These are phyloP conservation scores for Spea multiplicata DNA, from an alignment of 2,113 vertebrate species.

Conservation along the genomic window DNA sequence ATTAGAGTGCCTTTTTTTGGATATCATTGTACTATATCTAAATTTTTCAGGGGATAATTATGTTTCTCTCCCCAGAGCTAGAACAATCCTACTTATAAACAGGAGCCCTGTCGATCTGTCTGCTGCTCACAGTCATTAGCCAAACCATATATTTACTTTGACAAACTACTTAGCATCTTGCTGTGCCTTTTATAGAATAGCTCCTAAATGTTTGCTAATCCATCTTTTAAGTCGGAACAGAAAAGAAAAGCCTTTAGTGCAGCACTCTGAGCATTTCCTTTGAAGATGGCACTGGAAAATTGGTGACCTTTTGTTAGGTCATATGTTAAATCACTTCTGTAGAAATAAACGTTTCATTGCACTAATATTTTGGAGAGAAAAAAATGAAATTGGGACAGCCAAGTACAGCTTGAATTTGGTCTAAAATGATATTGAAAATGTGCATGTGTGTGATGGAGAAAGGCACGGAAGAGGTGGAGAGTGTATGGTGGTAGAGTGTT, in stretches of 20 bases:
- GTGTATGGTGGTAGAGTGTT: no score
- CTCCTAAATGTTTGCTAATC: constrained; percentile 35
- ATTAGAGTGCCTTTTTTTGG: constrained; percentile 42
- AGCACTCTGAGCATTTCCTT: constrained; percentile 16
- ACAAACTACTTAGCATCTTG: constrained; percentile 32
- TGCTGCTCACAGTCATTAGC: constrained; percentile 31
- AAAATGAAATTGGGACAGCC: no score
- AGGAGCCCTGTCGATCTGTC: constrained; percentile 26
- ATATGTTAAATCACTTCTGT: no score
- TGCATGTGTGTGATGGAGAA: no score
- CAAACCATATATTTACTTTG: constrained; percentile 43
- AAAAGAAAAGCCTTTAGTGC: constrained; percentile 22
- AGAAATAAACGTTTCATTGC: no score
- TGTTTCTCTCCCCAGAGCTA: constrained; percentile 21
- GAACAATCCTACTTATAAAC: constrained; percentile 24
- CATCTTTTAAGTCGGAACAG: not conserved
- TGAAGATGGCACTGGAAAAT: constrained; percentile 9
- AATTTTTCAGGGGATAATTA: constrained; percentile 37
- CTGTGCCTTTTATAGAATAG: constrained; percentile 31
- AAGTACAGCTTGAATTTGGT: no score
- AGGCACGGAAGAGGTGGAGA: no score
- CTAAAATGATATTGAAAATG: no score
- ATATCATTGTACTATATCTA: constrained; percentile 36
- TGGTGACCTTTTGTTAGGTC: constrained; percentile 4
- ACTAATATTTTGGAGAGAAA: no score